Conservation (phyloP, 2,797 vertebrate genomes). For the Tadarida brasiliensis region DNA sequence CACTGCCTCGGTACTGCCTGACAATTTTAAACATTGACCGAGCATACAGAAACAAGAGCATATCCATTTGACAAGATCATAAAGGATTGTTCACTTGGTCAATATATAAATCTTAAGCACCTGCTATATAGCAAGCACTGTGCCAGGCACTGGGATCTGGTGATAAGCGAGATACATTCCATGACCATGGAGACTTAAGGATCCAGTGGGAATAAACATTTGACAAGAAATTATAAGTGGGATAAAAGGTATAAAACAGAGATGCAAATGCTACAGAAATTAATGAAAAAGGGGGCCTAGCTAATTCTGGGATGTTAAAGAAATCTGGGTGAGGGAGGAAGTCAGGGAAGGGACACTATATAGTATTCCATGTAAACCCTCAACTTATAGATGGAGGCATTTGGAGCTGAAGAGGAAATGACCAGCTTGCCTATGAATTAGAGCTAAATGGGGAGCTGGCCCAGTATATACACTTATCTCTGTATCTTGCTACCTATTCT, state of each 20-base stretch:
- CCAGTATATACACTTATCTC: not conserved
- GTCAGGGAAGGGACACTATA: not conserved
- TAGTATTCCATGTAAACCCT: not conserved
- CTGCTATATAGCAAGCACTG: not conserved
- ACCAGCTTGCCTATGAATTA: not conserved
- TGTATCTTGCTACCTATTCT: not conserved
- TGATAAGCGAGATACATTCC: not conserved
- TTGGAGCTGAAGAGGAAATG: not conserved
- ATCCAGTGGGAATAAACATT: not conserved
- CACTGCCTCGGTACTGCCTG: not conserved
- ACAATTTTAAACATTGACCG: conserved; percentile 9
- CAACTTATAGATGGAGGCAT: not conserved
- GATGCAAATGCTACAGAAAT: not conserved
- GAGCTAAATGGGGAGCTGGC: not conserved
- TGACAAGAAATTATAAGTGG: not conserved
- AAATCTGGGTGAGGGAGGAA: not conserved
- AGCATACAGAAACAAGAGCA: not conserved
- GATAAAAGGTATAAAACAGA: not conserved
- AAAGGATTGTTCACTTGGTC: not conserved
- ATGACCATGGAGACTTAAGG: not conserved
- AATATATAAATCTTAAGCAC: not conserved
- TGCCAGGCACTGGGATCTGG: not conserved
- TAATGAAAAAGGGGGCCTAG: not conserved
- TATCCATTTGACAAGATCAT: not conserved
- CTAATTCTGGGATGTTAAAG: not conserved